Percentiles rank a stretch among this genome's conserved stretches.
phyloP scores from a whole-genome alignment of 1,140 invertebrate species.

The Bombus consobrinus region DNA sequence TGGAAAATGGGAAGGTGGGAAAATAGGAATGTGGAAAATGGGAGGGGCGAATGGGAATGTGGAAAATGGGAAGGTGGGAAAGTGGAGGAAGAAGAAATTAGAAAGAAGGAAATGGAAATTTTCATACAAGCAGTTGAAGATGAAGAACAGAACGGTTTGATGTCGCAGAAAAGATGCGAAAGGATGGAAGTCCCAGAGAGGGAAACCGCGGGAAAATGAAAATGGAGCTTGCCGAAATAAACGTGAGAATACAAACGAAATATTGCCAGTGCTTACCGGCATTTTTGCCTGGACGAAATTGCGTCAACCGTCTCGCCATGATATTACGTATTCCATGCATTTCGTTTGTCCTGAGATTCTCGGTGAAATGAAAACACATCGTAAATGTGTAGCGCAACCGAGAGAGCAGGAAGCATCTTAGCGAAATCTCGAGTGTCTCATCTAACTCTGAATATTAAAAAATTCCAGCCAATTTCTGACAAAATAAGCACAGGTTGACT shows the following conservation, averaged over 20 bases:
- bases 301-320: neutral
- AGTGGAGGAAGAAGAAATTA: too few relatives aligned
- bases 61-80: too few relatives aligned
- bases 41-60: rapidly evolving
- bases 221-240: neutral
- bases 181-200: too few relatives aligned
- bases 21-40: rapidly evolving
- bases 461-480: neutral
- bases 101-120: too few relatives aligned
- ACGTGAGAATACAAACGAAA: neutral
- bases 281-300: constrained; percentile 14
- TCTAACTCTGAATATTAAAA: neutral
- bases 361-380: neutral
- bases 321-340: constrained; percentile 33
- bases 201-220: too few relatives aligned
- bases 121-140: too few relatives aligned
- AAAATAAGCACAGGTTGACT: neutral
- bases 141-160: too few relatives aligned
- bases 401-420: neutral
- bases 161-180: too few relatives aligned
- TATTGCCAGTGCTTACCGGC: neutral
- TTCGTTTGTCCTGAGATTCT: constrained; percentile 14
- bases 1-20: too few relatives aligned
- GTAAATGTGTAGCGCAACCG: neutral
- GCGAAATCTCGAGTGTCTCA: neutral